phyloP scores from a whole-genome alignment of 2,888 invertebrate species.

The Cabera pusaria region DNA sequence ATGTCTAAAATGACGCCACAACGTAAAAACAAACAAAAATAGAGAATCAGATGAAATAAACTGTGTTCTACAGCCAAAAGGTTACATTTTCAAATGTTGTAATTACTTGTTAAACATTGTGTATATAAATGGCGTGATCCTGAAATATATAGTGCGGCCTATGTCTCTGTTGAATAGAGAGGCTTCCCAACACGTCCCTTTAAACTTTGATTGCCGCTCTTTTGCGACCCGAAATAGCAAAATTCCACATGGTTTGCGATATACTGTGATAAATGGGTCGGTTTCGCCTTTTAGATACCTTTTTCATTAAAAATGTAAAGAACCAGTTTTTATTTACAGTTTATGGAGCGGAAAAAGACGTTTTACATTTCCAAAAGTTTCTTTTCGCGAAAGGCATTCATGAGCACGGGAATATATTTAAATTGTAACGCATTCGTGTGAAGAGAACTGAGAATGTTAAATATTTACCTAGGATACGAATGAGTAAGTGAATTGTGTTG shows the following conservation, averaged over 20 bases:
- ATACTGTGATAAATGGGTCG: constrained; percentile 42
- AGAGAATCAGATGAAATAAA: too few species aligned
- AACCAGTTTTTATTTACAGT: constrained; percentile 34
- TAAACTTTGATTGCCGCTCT: constrained; percentile 20
- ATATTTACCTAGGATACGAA: background rate
- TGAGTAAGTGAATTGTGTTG: constrained; percentile 10
- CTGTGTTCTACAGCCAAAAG: too few species aligned
- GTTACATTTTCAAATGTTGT: too few species aligned
- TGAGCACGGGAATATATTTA: constrained; percentile 15
- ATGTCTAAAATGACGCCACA: too few species aligned
- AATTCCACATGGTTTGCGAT: constrained; percentile 36
- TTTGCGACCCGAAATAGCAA: constrained; percentile 34
- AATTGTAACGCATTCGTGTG: constrained; percentile 13
- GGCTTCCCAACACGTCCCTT: constrained; percentile 9
- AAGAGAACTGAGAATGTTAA: constrained; percentile 1
- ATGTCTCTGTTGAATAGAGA: too few species aligned
- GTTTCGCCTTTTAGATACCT: constrained; percentile 42
- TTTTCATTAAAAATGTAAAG: constrained; percentile 37
- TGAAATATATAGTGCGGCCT: too few species aligned
- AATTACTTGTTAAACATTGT: too few species aligned
- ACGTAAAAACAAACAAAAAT: too few species aligned
- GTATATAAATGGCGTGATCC: too few species aligned
- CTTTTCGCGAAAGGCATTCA: constrained; percentile 27
- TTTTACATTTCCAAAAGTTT: constrained; percentile 35
- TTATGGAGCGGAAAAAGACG: constrained; percentile 36